These are phyloP conservation scores for Talpa occidentalis DNA, from an alignment of 2,113 vertebrate species.

Conservation along the genomic window DNA sequence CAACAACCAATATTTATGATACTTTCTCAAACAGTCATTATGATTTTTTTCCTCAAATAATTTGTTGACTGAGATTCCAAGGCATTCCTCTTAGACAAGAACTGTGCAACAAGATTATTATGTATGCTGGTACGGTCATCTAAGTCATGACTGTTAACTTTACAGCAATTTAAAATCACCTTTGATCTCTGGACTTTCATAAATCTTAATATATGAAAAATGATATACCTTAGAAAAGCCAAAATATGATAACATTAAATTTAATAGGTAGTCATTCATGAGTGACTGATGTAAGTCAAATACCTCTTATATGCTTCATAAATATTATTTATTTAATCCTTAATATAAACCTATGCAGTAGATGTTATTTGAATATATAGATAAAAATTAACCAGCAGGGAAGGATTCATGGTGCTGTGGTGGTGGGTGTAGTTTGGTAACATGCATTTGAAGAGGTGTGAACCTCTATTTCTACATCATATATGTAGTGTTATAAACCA, in stretches of 20 bases:
- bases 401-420: no score
- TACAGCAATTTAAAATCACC: background rate
- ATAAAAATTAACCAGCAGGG: background rate
- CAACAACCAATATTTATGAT: constrained; percentile 18
- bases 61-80: background rate
- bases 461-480: no score
- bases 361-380: constrained; percentile 18
- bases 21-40: background rate
- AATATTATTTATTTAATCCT: background rate
- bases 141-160: background rate
- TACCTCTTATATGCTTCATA: background rate
- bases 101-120: background rate
- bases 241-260: background rate
- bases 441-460: background rate
- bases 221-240: background rate
- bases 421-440: no score
- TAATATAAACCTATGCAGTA: background rate
- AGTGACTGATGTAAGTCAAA: background rate
- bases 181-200: background rate
- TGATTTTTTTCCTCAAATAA: background rate
- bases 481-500: no score
- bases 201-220: background rate
- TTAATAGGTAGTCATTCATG: background rate
- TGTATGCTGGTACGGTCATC: accelerated
- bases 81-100: background rate